phyloP scores from a whole-genome alignment of 2,113 vertebrate species.

The Phoenicopterus ruber region DNA sequence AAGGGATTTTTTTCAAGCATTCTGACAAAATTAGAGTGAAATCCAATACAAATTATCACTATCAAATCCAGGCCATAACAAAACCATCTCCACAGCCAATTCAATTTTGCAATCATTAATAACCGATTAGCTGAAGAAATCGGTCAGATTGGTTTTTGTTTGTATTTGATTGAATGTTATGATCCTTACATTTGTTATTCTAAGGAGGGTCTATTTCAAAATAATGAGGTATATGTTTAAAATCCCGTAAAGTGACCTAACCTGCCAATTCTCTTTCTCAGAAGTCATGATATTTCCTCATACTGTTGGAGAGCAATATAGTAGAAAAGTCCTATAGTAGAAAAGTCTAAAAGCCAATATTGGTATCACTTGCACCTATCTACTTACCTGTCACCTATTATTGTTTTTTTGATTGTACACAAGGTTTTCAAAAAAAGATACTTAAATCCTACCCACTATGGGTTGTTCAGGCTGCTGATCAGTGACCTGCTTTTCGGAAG shows the following conservation, averaged over 20 bases:
- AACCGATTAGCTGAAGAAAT: neutral
- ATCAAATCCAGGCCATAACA: neutral
- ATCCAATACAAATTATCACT: neutral
- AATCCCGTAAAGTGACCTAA: neutral
- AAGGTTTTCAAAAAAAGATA: neutral
- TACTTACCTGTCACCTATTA: neutral
- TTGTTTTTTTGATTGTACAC: neutral
- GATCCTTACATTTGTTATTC: neutral
- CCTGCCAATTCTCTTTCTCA: neutral
- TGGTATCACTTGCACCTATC: neutral
- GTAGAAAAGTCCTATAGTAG: neutral
- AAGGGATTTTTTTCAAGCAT: neutral
- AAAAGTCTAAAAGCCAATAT: neutral
- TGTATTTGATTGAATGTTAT: neutral
- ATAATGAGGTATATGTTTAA: neutral
- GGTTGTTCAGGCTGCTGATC: neutral
- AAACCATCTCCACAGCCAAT: neutral
- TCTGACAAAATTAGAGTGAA: neutral
- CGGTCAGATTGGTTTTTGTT: accelerated
- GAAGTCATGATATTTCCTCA: neutral
- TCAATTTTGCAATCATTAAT: neutral
- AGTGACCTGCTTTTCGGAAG: neutral
- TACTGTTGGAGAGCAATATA: neutral
- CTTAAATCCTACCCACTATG: neutral
- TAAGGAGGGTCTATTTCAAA: neutral